These are phyloP conservation scores for Pseudotriccus pelzelni DNA, from an alignment of 2,797 vertebrate genomes.

Conservation along the genomic window DNA sequence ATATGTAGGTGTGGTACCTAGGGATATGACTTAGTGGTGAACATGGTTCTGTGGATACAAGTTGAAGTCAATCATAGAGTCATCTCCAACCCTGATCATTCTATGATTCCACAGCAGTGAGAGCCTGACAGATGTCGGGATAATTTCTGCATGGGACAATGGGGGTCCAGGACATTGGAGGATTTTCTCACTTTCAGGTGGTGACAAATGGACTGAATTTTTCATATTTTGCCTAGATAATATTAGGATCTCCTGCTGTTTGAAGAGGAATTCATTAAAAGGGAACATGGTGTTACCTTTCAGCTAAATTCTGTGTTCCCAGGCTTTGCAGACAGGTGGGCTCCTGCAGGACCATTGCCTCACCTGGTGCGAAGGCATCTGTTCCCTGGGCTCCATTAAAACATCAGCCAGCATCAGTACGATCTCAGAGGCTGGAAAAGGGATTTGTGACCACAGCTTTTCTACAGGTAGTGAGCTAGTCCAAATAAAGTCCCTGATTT, in stretches of 20 bases:
- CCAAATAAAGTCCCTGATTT: rapidly evolving
- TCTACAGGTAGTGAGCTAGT: not conserved
- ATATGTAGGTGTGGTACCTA: not conserved
- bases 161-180: rapidly evolving
- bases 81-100: no score
- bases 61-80: rapidly evolving
- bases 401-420: rapidly evolving
- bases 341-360: rapidly evolving
- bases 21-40: rapidly evolving
- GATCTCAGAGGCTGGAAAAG: not conserved
- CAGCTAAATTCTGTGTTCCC: rapidly evolving
- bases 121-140: rapidly evolving
- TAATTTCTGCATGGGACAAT: rapidly evolving
- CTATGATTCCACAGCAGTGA: rapidly evolving
- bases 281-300: rapidly evolving
- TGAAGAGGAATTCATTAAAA: rapidly evolving
- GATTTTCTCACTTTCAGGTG: not conserved
- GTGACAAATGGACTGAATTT: not conserved
- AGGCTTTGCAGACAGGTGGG: not conserved
- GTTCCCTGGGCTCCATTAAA: not conserved
- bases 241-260: rapidly evolving
- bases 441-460: not conserved
- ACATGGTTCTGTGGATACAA: rapidly evolving
- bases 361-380: rapidly evolving
- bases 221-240: not conserved